Evolutionary conservation across 1,140 invertebrate species (phyloP), one percentile per base, ranked within the genome.

Genomic region (Oedothorax gibbosus): DNA sequence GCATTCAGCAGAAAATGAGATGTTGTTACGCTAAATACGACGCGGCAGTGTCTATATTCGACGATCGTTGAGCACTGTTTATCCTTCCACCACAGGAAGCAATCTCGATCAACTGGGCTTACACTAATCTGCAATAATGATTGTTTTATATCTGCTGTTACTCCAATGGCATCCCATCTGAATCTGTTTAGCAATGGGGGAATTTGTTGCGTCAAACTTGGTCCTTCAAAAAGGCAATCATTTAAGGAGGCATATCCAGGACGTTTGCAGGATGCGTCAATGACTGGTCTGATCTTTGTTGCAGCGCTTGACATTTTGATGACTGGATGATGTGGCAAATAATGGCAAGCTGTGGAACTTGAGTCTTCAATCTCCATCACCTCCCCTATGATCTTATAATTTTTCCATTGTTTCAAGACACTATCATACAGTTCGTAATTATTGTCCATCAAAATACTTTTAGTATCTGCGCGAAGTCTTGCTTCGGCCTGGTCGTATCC

Each of bases 181-280:
- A 60, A 60, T 60, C 7, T 60, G 7, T 6, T 60, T 60, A 60
- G 2, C n/a, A 60, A 7, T 60, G 2, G 57, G 6, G 57, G 57
- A 14, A 60, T 60, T 60, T 60, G 57, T 3, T 60, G 57, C n/a
- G 7, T 3, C 57, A 60, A n/a, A 7, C 57, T 12, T 3, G 57
- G 57, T 60, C 57, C 57, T n/a, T 1, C 6, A 60, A 1, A 2
- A 2, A 60, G n/a, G n/a, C 57, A 60, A n/a, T 60, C 7, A 14
- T 60, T n/a, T 6, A 60, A 60, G 2, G 12, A 60, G n/a, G 12
- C 57, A 57, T 15, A 81, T 81, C 78, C 80, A 14, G 35, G 56
- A 51, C 8, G 11, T 54, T 82, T 73, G 20, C 62, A 72, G 2
- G 80, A 82, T 4, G 56, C 54, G 5, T 82, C 68, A 21, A 64